These are phyloP conservation scores for Falcunculus frontatus DNA, from an alignment of 2,113 vertebrate genomes.

Conservation along the genomic window DNA sequence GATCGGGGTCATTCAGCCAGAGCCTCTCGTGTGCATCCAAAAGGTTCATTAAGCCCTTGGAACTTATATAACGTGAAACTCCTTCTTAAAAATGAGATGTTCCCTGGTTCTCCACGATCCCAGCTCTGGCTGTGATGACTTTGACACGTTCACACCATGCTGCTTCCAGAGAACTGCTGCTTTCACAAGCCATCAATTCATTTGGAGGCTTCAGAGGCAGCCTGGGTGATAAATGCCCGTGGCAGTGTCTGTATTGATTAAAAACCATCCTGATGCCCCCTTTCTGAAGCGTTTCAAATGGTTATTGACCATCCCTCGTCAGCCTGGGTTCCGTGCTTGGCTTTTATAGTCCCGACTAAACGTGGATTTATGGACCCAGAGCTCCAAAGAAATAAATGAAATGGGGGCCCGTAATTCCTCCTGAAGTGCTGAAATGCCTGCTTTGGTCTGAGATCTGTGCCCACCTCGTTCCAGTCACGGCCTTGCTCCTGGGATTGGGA, in stretches of 20 bases:
- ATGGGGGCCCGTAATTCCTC: rapidly evolving
- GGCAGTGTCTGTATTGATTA: background rate
- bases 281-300: background rate
- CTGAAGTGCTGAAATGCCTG: background rate
- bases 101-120: background rate
- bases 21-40: background rate
- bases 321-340: background rate
- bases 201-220: background rate
- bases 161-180: background rate
- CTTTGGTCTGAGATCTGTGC: rapidly evolving
- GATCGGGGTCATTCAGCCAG: background rate
- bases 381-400: background rate
- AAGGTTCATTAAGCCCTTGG: constrained; percentile 19
- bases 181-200: background rate
- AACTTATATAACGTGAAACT: rapidly evolving
- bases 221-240: background rate
- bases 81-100: background rate
- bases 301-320: background rate
- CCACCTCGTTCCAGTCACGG: rapidly evolving
- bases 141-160: background rate
- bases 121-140: background rate
- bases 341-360: background rate
- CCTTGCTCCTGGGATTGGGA: background rate
- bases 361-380: background rate
- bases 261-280: background rate